phyloP scores from a whole-genome alignment of 1,140 invertebrate genomes.

The Pseudomyrmex gracilis region DNA sequence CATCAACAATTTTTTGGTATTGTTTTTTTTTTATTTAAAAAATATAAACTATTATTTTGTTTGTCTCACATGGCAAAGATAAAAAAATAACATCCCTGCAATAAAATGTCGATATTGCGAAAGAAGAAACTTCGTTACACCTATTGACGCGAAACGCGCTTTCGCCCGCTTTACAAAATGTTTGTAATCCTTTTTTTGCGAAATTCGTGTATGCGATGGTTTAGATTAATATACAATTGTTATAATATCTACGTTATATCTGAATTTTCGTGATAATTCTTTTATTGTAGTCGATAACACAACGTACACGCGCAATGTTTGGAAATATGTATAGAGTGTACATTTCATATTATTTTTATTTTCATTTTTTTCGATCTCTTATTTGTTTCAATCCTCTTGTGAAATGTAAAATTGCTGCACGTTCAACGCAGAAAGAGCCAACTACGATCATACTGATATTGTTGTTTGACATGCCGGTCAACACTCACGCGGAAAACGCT shows the following conservation, averaged over 20 bases:
- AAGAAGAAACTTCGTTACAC: no score
- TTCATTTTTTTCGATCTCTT: constrained; percentile 21
- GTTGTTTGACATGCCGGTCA: constrained; percentile 18
- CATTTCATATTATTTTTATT: constrained; percentile 1
- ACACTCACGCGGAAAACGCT: constrained; percentile 16
- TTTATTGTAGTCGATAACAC: constrained; percentile 21
- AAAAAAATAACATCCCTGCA: no score
- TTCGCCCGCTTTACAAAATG: neutral
- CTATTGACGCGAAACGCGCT: neutral
- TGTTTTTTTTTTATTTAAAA: neutral
- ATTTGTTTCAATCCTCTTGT: constrained; percentile 36
- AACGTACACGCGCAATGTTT: neutral
- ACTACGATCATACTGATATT: constrained; percentile 46
- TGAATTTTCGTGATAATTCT: constrained; percentile 10
- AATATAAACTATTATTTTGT: no score
- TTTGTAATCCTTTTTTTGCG: constrained; percentile 10
- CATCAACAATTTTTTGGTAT: neutral
- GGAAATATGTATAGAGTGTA: neutral
- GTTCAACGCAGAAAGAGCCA: constrained; percentile 21
- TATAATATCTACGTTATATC: neutral
- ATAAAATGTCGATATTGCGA: no score
- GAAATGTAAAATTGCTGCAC: constrained; percentile 57
- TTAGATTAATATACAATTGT: constrained; percentile 8
- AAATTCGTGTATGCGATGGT: neutral
- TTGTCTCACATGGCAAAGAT: no score